Evolutionary conservation across 2,797 vertebrate species (phyloP).

Genomic region (Phoxinus dragarum): DNA sequence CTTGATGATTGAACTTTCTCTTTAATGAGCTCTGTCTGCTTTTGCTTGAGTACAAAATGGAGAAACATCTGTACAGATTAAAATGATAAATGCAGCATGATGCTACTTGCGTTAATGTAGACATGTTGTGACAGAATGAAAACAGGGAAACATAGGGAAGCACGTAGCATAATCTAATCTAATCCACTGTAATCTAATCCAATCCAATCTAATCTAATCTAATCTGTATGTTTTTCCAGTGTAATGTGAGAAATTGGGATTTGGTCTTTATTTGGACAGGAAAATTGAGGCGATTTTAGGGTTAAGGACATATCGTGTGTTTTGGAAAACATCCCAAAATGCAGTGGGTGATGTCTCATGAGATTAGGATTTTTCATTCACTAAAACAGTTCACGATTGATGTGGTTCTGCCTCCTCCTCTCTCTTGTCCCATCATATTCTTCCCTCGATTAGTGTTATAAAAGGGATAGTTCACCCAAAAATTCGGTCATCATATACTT

Average conservation of each 20-base stretch:
- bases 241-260: slow-evolving; percentile 47
- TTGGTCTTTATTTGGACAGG: slow-evolving; percentile 40
- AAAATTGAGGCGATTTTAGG: slow-evolving; percentile 34
- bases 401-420: background rate
- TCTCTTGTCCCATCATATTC: background rate
- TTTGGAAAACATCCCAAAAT: background rate
- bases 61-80: background rate
- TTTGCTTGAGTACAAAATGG: background rate
- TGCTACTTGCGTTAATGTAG: slow-evolving; percentile 1
- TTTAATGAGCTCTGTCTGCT: slow-evolving; percentile 28
- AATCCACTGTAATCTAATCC: background rate
- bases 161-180: background rate
- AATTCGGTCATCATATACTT: background rate
- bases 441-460: background rate
- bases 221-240: slow-evolving; percentile 40
- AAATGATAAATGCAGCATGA: slow-evolving; percentile 1
- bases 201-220: background rate
- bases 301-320: slow-evolving; percentile 13
- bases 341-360: background rate
- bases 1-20: slow-evolving; percentile 33
- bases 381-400: background rate
- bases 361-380: slow-evolving; percentile 37
- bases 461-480: background rate
- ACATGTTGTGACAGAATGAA: slow-evolving; percentile 15
- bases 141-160: background rate